phyloP scores from a whole-genome alignment of 2,797 vertebrate genomes.

The Chaenodraco wilsoni region DNA sequence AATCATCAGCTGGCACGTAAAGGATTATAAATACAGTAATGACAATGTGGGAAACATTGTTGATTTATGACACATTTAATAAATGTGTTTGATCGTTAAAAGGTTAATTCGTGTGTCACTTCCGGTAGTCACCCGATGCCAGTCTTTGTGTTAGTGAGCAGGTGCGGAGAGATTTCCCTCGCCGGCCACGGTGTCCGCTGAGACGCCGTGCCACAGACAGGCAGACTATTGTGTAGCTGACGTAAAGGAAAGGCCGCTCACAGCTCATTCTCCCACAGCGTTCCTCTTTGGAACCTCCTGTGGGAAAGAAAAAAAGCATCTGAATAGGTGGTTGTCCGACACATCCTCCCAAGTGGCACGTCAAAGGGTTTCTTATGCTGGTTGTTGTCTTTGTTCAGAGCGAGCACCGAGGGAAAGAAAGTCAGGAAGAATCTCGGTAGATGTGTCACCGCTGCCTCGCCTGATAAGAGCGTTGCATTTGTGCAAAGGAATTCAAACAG shows the following conservation, averaged over 20 bases:
- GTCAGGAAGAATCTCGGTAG: constrained; percentile 51
- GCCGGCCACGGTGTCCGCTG: constrained; percentile 64
- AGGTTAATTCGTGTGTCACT: constrained; percentile 61
- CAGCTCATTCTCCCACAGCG: constrained; percentile 62
- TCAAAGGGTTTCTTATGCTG: constrained; percentile 50
- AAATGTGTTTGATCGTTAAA: constrained; percentile 39
- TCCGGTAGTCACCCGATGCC: constrained; percentile 51
- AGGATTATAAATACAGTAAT: constrained; percentile 53
- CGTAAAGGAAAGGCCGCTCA: constrained; percentile 74
- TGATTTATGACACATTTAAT: constrained; percentile 52
- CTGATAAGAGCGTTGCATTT: constrained; percentile 53
- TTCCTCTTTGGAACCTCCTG: constrained; percentile 72
- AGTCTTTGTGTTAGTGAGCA: constrained; percentile 64
- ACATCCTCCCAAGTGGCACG: constrained; percentile 74
- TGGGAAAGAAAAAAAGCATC: constrained; percentile 63
- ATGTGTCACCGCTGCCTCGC: constrained; percentile 46
- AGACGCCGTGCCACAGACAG: constrained; percentile 67
- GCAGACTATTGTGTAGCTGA: constrained; percentile 72
- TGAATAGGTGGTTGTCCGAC: constrained; percentile 73
- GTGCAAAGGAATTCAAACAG: constrained; percentile 24
- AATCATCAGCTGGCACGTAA: constrained; percentile 51
- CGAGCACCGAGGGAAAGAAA: constrained; percentile 34
- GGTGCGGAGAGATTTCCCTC: constrained; percentile 67
- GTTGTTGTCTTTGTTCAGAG: constrained; percentile 63
- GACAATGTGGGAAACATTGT: constrained; percentile 29